A percentile compares a stretch with the other conserved stretches of the same genome.
Evolutionary conservation across 2,888 invertebrate genomes (phyloP).

Genomic region (Encarsia formosa): DNA sequence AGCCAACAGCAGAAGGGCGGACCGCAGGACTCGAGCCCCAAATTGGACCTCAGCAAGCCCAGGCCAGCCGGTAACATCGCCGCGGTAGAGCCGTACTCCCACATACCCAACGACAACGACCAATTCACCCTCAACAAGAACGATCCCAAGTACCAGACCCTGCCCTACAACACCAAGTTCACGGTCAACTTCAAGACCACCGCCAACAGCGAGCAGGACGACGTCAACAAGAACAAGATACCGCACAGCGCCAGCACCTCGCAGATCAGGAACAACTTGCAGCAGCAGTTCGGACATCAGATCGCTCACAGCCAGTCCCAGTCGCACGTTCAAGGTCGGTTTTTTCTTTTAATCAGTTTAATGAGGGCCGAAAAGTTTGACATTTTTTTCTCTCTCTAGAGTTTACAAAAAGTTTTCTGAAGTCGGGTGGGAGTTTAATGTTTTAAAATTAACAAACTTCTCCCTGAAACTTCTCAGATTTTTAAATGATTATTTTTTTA

Average conservation of each 20-base stretch:
- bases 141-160: conserved; percentile 86
- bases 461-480: too few species aligned
- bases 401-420: too few species aligned
- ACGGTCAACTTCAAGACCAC: conserved; percentile 57
- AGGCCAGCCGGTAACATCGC: conserved; percentile 75
- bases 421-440: too few species aligned
- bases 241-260: conserved; percentile 49
- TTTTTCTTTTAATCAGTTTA: not conserved
- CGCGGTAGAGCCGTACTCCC: conserved; percentile 83
- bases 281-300: conserved; percentile 47
- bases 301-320: conserved; percentile 49
- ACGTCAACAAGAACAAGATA: conserved; percentile 43
- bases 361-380: too few species aligned
- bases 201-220: conserved; percentile 24
- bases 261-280: conserved; percentile 44
- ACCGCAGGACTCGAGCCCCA: conserved; percentile 18
- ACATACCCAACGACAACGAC: conserved; percentile 68
- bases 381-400: too few species aligned
- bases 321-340: conserved; percentile 46
- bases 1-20: conserved; percentile 31
- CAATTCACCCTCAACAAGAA: conserved; percentile 77
- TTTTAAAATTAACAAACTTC: too few species aligned
- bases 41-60: conserved; percentile 47
- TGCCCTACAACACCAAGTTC: conserved; percentile 86
- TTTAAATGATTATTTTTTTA: too few species aligned